These are phyloP conservation scores for Latrodectus geometricus DNA, from an alignment of 1,140 invertebrate species.

Conservation along the genomic window DNA sequence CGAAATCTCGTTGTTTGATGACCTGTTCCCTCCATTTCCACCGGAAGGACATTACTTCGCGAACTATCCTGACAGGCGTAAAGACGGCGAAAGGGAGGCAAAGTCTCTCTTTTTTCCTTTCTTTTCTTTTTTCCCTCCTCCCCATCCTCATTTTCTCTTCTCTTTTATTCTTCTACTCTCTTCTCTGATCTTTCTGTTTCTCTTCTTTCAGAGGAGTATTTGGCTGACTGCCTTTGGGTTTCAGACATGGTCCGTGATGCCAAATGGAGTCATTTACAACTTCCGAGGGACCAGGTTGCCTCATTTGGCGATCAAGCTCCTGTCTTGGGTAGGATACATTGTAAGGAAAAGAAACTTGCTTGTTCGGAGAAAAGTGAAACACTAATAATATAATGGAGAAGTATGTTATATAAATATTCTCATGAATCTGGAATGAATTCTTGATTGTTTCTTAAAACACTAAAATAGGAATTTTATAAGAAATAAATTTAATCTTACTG, in stretches of 20 bases:
- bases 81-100: slow-evolving; percentile 31
- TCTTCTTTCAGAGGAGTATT: slow-evolving; percentile 47
- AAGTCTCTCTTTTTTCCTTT: slow-evolving; percentile 13
- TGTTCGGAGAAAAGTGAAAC: too few relatives aligned
- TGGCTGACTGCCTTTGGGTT: slow-evolving; percentile 60
- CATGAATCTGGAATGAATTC: too few relatives aligned
- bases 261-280: slow-evolving; percentile 62
- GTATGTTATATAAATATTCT: too few relatives aligned
- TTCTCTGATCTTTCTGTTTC: slow-evolving; percentile 16
- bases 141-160: not conserved
- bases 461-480: too few relatives aligned
- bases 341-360: too few relatives aligned
- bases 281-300: slow-evolving; percentile 37
- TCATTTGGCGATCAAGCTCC: slow-evolving; percentile 9
- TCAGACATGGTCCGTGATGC: slow-evolving; percentile 60
- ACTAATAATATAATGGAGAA: too few relatives aligned
- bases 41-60: slow-evolving; percentile 60
- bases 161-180: slow-evolving; percentile 5
- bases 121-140: not conserved
- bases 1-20: slow-evolving; percentile 62
- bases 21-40: slow-evolving; percentile 61
- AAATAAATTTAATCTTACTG: too few relatives aligned
- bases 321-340: too few relatives aligned
- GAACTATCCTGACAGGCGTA: slow-evolving; percentile 61
- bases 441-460: too few relatives aligned